A percentile compares a stretch with the other conserved stretches of the same genome.
Conservation (phyloP, 2,797 vertebrate species). For the Lycodopsis pacificus region DNA sequence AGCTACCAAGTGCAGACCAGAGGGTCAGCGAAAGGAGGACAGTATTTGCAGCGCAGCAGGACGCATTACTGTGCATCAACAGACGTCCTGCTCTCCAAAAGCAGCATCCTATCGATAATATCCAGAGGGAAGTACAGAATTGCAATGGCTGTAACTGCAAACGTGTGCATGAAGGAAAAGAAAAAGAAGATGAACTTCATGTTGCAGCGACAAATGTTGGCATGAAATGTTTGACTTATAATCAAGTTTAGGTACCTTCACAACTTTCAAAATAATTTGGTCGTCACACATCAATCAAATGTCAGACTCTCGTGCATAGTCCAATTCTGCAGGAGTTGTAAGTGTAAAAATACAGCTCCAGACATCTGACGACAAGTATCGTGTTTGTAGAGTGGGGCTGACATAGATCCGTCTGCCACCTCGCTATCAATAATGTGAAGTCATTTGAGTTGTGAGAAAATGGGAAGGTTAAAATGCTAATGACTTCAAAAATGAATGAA, state of each 20-base stretch:
- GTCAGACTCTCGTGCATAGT: constrained; percentile 44
- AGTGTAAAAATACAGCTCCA: constrained; percentile 60
- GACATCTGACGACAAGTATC: constrained; percentile 70
- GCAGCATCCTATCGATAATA: constrained; percentile 14
- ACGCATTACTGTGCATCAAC: constrained; percentile 14
- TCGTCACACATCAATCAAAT: constrained; percentile 22
- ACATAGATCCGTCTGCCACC: constrained; percentile 43
- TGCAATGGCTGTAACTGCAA: background rate
- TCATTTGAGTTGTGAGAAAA: constrained; percentile 18
- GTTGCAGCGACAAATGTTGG: background rate
- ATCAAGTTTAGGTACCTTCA: background rate
- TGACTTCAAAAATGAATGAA: background rate
- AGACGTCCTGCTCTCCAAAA: constrained; percentile 21
- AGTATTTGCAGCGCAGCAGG: constrained; percentile 1
- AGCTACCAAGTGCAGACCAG: constrained; percentile 27
- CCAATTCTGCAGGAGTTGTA: constrained; percentile 25
- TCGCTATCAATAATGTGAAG: constrained; percentile 42
- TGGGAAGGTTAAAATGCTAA: constrained; percentile 7
- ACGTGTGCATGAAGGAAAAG: background rate
- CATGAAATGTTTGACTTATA: background rate
- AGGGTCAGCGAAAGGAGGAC: background rate
- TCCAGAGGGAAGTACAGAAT: background rate
- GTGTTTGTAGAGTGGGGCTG: constrained; percentile 42
- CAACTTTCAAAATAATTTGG: constrained; percentile 6
- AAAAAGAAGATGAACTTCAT: background rate